A percentile compares a stretch with the other conserved stretches of the same genome.
phyloP scores from a whole-genome alignment of 1,140 invertebrate species.

The Stegodyphus mimosarum region DNA sequence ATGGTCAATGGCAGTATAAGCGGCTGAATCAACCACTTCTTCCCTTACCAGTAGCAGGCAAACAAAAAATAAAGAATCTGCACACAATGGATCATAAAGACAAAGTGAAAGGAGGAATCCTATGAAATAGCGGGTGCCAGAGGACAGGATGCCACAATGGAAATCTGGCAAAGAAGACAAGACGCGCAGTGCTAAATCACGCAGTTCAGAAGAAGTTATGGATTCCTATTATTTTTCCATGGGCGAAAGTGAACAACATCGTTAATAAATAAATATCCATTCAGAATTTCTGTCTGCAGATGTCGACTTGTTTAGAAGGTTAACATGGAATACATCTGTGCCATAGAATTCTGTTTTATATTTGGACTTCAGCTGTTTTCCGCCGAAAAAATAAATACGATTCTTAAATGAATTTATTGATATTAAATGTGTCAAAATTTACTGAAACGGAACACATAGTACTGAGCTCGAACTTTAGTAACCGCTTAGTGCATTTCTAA shows the following conservation, averaged over 20 bases:
- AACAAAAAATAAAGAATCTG: conserved; percentile 27
- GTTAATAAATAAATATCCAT: not conserved
- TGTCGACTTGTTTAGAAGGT: not conserved
- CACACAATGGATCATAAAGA: conserved; percentile 46
- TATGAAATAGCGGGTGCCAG: not conserved
- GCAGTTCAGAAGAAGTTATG: conserved; percentile 28
- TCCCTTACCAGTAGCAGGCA: not conserved
- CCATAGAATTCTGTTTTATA: no score
- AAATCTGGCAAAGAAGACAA: not conserved
- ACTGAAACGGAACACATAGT: no score
- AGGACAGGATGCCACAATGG: conserved; percentile 4
- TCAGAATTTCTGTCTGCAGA: not conserved
- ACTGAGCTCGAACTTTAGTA: no score
- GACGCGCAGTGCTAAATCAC: conserved; percentile 3
- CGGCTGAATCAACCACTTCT: not conserved
- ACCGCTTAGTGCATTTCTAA: no score
- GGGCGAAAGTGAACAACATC: conserved; percentile 7
- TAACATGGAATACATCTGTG: no score
- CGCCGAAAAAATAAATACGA: no score
- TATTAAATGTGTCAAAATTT: no score
- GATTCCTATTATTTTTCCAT: conserved; percentile 13
- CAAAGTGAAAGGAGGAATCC: not conserved
- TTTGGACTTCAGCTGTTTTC: no score
- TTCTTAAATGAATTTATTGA: no score
- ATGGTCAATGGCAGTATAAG: conserved; percentile 17